These are phyloP conservation scores for Herminia tarsipennalis DNA, from an alignment of 2,888 invertebrate species.

Conservation along the genomic window DNA sequence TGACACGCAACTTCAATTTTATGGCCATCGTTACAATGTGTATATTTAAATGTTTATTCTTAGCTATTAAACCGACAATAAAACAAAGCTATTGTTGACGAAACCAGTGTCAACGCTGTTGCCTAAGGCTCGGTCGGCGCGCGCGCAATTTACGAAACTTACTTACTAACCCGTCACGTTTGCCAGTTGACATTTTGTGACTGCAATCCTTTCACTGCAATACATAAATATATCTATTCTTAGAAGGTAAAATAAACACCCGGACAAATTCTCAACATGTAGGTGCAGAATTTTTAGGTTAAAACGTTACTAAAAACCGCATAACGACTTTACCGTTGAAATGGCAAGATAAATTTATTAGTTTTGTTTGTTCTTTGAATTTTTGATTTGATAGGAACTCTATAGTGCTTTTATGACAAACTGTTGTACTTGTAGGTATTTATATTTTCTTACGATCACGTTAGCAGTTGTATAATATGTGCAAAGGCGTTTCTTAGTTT, in stretches of 20 bases:
- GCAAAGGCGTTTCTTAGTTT: too few relatives aligned
- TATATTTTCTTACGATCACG: too few relatives aligned
- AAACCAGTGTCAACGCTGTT: slow-evolving; percentile 62
- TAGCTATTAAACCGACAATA: slow-evolving; percentile 41
- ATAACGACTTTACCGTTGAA: slow-evolving; percentile 14
- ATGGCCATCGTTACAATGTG: slow-evolving; percentile 12
- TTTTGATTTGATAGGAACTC: slow-evolving; percentile 22
- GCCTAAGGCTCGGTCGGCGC: slow-evolving; percentile 61
- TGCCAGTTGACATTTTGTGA: slow-evolving; percentile 68
- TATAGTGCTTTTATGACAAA: slow-evolving; percentile 1
- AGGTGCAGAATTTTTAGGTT: slow-evolving; percentile 12
- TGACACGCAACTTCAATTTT: slow-evolving; percentile 16
- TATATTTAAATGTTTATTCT: slow-evolving; percentile 36
- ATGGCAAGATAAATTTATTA: slow-evolving; percentile 27
- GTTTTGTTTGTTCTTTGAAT: slow-evolving; percentile 14
- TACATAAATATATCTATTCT: slow-evolving; percentile 39
- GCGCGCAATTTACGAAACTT: slow-evolving; percentile 75
- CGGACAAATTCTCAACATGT: slow-evolving; percentile 14
- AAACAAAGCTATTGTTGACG: slow-evolving; percentile 66
- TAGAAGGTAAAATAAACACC: slow-evolving; percentile 26
- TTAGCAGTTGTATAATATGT: too few relatives aligned
- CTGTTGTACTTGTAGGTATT: too few relatives aligned
- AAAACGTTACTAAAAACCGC: slow-evolving; percentile 8
- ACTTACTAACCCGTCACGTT: slow-evolving; percentile 65
- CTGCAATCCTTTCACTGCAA: slow-evolving; percentile 73